These are phyloP conservation scores for Triplophysa siluroides DNA, from an alignment of 2,113 vertebrate genomes.

Conservation along the genomic window DNA sequence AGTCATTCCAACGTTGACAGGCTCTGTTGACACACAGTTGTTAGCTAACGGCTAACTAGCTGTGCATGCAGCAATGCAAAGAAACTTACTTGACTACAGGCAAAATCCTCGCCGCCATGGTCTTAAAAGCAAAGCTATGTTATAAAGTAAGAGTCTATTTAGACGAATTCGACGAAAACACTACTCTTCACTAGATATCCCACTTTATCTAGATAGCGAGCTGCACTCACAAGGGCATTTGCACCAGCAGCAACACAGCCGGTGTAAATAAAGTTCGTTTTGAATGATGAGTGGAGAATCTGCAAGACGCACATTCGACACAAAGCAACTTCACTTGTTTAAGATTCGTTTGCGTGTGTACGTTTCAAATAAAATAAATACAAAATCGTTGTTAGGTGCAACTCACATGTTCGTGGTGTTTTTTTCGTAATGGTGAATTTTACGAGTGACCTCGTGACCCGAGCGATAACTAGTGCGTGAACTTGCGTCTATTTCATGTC, in stretches of 20 bases:
- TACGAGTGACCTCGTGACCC: too few species aligned
- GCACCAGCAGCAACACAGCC: not conserved
- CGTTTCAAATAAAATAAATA: not conserved
- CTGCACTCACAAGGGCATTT: conserved; percentile 46
- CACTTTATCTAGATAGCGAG: not conserved
- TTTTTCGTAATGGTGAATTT: too few species aligned
- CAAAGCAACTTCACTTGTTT: too few species aligned
- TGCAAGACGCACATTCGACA: conserved; percentile 5
- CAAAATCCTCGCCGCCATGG: conserved; percentile 74
- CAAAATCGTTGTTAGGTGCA: too few species aligned
- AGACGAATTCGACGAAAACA: not conserved
- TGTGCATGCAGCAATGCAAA: not conserved
- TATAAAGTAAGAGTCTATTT: not conserved
- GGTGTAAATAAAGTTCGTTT: conserved; percentile 41
- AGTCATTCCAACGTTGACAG: not conserved
- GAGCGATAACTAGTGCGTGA: too few species aligned
- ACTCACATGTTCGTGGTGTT: too few species aligned
- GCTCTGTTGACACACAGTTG: not conserved
- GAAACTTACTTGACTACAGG: conserved; percentile 76
- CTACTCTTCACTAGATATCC: not conserved
- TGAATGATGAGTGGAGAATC: not conserved
- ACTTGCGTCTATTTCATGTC: too few species aligned
- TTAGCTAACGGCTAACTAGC: conserved; percentile 33
- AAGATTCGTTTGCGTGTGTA: too few species aligned
- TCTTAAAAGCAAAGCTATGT: not conserved